Evolutionary conservation across 1,140 invertebrate species (phyloP).

Genomic region (Papilio polyxenes): DNA sequence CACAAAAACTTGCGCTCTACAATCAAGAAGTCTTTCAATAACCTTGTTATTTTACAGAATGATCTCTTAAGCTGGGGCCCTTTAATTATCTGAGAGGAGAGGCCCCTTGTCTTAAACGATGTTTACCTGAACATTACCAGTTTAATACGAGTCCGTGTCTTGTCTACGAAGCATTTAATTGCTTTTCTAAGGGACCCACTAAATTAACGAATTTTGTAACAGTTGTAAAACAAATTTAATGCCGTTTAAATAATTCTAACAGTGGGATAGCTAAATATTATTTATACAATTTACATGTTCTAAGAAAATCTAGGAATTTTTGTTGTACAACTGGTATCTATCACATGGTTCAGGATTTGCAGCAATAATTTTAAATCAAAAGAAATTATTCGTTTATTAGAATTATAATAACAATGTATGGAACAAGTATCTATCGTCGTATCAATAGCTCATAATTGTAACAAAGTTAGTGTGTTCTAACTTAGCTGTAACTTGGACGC

Average conservation of each 20-base stretch:
- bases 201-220: constrained; percentile 24
- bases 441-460: background rate
- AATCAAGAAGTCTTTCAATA: constrained; percentile 14
- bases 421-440: background rate
- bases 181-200: constrained; percentile 17
- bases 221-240: constrained; percentile 11
- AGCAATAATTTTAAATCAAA: too few relatives aligned
- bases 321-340: too few relatives aligned
- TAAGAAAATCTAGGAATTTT: too few relatives aligned
- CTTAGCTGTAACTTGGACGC: constrained; percentile 13
- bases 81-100: constrained; percentile 48
- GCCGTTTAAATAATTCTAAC: background rate
- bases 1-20: background rate
- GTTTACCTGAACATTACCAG: constrained; percentile 46
- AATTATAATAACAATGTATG: too few relatives aligned
- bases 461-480: background rate
- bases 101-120: constrained; percentile 42
- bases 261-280: background rate
- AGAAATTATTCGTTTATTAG: too few relatives aligned
- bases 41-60: constrained; percentile 59
- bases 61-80: constrained; percentile 56
- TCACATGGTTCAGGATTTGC: too few relatives aligned
- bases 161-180: constrained; percentile 53
- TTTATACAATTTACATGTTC: background rate
- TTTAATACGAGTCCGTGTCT: constrained; percentile 40